Evolutionary conservation across 2,113 vertebrate species (phyloP).

Genomic region (Atractosteus spatula): DNA sequence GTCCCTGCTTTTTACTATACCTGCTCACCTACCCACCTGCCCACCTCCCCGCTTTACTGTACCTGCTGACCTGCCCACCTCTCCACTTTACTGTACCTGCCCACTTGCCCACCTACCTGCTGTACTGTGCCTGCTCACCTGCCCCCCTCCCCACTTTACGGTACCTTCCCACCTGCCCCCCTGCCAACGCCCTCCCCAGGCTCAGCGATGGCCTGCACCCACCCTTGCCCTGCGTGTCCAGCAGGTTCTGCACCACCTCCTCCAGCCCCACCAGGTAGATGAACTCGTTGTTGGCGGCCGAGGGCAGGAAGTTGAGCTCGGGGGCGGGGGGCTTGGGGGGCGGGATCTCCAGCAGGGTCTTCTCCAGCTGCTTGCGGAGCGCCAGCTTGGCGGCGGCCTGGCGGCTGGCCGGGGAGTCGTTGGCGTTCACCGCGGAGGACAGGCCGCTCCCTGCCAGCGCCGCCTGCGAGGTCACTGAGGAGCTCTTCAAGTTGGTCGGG

Average conservation of each 20-base stretch:
- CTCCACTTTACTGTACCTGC: no score
- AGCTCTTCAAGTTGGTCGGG: slow-evolving; percentile 79
- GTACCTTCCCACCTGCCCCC: no score
- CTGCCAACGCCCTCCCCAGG: no score
- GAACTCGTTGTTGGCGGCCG: slow-evolving; percentile 96
- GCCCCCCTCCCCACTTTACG: no score
- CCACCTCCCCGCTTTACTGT: no score
- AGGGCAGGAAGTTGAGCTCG: slow-evolving; percentile 93
- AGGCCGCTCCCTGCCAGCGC: slow-evolving; percentile 53
- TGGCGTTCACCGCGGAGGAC: slow-evolving; percentile 60
- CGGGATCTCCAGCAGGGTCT: slow-evolving; percentile 92
- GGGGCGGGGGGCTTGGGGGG: slow-evolving; percentile 91
- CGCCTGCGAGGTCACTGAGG: slow-evolving; percentile 59
- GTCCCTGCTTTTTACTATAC: no score
- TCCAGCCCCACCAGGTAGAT: slow-evolving; percentile 95
- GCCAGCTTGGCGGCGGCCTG: slow-evolving; percentile 94
- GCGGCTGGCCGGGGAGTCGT: slow-evolving; percentile 85
- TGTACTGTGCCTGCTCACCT: no score
- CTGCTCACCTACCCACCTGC: no score
- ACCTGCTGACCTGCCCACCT: no score
- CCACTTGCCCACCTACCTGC: no score
- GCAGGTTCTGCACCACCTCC: slow-evolving; percentile 93
- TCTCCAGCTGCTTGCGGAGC: slow-evolving; percentile 92
- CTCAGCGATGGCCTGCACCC: slow-evolving; percentile 3
- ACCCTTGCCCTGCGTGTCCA: slow-evolving; percentile 88